phyloP scores from a whole-genome alignment of 2,113 vertebrate species.

The Actinemys pallida region DNA sequence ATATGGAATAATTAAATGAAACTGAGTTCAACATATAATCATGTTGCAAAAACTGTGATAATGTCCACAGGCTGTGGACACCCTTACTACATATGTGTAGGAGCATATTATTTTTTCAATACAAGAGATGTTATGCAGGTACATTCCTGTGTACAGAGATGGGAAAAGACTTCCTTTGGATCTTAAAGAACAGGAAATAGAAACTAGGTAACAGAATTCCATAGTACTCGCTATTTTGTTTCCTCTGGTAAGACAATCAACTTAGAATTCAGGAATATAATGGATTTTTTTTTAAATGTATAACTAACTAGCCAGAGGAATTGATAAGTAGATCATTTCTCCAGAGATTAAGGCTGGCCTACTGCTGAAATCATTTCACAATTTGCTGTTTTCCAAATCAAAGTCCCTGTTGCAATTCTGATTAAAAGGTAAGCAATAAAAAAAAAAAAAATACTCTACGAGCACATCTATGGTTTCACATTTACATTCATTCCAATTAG shows the following conservation, averaged over 20 bases:
- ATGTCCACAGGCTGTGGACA: accelerated
- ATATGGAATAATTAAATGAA: background rate
- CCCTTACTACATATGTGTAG: background rate
- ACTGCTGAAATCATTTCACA: background rate
- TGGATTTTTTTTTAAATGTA: accelerated
- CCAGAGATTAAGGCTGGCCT: background rate
- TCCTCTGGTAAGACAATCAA: background rate
- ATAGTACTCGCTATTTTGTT: background rate
- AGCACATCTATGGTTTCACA: background rate
- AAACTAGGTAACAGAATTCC: background rate
- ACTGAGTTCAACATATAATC: background rate
- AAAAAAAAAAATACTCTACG: background rate
- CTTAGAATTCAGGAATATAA: background rate
- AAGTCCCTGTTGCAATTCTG: background rate
- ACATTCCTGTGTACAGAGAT: too few relatives aligned
- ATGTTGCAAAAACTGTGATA: background rate
- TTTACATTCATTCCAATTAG: background rate
- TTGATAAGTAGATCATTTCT: background rate
- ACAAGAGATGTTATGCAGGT: background rate
- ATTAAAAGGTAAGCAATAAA: background rate
- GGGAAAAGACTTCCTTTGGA: background rate
- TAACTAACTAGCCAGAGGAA: background rate
- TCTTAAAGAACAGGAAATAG: background rate
- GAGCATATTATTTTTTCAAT: background rate
- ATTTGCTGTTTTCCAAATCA: background rate